Evolutionary conservation across 2,113 vertebrate species (phyloP), one percentile per base, ranked within the genome.

Genomic region (Lampris incognitus): DNA sequence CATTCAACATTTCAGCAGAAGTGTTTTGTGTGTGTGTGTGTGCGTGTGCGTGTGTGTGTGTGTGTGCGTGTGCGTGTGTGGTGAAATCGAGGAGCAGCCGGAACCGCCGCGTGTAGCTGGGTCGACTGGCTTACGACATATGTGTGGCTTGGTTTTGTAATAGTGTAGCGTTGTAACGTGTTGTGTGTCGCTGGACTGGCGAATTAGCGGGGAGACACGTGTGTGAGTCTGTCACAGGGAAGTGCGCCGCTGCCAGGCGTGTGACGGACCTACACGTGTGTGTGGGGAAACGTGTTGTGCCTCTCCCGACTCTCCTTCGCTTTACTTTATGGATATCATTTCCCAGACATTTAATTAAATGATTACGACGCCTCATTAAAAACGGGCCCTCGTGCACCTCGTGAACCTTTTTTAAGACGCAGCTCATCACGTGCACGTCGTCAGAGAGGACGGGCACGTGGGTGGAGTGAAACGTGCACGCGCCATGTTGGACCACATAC

Each of bases 331-430:
- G 76, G 63, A 72, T 63, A 44, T 73, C n/a, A 74, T 74, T 77
- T 69, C 72, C 74, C 78, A 69, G 59, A 48, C 10, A 9, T 66
- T 72, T 79, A 77, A 76, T 84, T 76, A 80, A 77, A 24, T 24
- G 24, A 24, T 75, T 75, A 84, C 54, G 73, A 41, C 5, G 9
- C 74, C 72, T 82, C 69, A 65, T 87, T 81, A 84, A 76, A 86
- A 81, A 72, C 64, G 41, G 57, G 72, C 41, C 66, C 75, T 71
- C 44, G 60, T 54, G 60, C 70, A 69, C 54, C 55, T 83, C 69
- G 74, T 49, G 50, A 60, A 46, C 36, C 40, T 57, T 54, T 76
- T 80, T 88, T 88, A 75, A 82, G 79, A 83, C 69, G 72, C 59
- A 71, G 75, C 76, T 83, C 41, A 72, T 69, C 63, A 52, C 55